Conservation (phyloP, 1,140 invertebrate species). For the Hestina assimilis region DNA sequence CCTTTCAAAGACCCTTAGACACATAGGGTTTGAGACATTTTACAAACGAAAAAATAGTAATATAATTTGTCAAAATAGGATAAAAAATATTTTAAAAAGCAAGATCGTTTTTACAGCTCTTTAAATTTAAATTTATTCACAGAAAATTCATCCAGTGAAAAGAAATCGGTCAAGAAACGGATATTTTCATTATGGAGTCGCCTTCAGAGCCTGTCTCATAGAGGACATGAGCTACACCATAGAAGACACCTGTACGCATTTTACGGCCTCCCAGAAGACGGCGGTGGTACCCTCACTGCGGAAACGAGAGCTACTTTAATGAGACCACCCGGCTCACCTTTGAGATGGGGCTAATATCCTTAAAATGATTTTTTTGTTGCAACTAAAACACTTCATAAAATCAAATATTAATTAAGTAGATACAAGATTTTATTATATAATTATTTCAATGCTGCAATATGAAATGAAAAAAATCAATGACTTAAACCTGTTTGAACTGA, state of each 20-base stretch:
- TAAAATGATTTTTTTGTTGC: too few relatives aligned
- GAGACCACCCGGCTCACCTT: slow-evolving; percentile 65
- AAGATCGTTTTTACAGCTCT: background rate
- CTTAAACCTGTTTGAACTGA: background rate
- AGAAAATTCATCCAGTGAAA: slow-evolving; percentile 40
- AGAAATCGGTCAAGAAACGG: slow-evolving; percentile 55
- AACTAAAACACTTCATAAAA: too few relatives aligned
- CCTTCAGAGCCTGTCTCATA: slow-evolving; percentile 61
- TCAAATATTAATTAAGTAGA: too few relatives aligned
- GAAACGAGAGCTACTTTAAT: slow-evolving; percentile 62
- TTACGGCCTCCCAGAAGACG: slow-evolving; percentile 55
- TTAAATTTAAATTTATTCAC: slow-evolving; percentile 13
- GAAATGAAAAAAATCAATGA: too few relatives aligned
- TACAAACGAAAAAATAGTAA: too few relatives aligned
- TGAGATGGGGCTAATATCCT: slow-evolving; percentile 60
- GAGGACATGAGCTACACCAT: slow-evolving; percentile 62
- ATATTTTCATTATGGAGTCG: slow-evolving; percentile 72
- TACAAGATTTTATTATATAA: too few relatives aligned
- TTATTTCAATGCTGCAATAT: too few relatives aligned
- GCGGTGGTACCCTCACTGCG: slow-evolving; percentile 53
- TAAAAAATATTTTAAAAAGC: too few relatives aligned
- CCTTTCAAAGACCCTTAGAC: too few relatives aligned
- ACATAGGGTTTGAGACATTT: too few relatives aligned
- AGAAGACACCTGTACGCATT: slow-evolving; percentile 61
- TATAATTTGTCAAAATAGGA: too few relatives aligned